Evolutionary conservation across 2,113 vertebrate species (phyloP).

Genomic region (cattle (Bos taurus)): DNA sequence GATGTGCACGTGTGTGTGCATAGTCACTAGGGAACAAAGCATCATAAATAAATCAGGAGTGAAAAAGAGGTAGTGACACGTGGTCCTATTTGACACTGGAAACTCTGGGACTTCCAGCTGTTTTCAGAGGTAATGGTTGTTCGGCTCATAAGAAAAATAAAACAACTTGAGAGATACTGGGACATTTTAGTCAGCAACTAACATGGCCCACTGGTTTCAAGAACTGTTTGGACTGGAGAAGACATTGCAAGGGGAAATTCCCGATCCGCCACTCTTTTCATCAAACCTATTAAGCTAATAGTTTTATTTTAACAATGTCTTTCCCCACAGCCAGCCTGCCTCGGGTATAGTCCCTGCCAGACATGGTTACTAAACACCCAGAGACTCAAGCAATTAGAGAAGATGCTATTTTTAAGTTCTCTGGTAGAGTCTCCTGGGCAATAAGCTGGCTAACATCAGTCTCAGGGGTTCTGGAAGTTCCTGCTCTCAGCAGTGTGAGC

Average conservation of each 20-base stretch:
- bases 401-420: constrained; percentile 71
- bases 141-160: not conserved
- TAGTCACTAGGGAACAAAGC: not conserved
- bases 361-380: constrained; percentile 65
- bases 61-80: not conserved
- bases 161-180: not conserved
- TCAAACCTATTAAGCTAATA: constrained; percentile 66
- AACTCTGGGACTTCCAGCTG: not conserved
- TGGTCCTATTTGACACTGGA: not conserved
- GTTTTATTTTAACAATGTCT: constrained; percentile 71
- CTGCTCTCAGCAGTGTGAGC: not conserved
- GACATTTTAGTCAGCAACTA: constrained; percentile 28
- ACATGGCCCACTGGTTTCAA: constrained; percentile 4
- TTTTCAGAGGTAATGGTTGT: not conserved
- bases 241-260: constrained; percentile 61
- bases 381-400: constrained; percentile 66
- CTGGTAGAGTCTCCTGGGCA: constrained; percentile 39
- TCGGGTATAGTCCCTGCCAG: constrained; percentile 63
- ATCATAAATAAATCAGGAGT: not conserved
- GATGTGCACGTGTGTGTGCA: not conserved
- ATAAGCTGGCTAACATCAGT: not conserved
- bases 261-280: constrained; percentile 48
- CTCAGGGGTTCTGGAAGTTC: constrained; percentile 26
- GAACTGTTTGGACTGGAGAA: constrained; percentile 38
- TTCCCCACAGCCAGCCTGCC: constrained; percentile 52